Conservation (phyloP, 37 sponge, comb jelly and placozoan species). For the Chondrilla cf. caribensis region DNA sequence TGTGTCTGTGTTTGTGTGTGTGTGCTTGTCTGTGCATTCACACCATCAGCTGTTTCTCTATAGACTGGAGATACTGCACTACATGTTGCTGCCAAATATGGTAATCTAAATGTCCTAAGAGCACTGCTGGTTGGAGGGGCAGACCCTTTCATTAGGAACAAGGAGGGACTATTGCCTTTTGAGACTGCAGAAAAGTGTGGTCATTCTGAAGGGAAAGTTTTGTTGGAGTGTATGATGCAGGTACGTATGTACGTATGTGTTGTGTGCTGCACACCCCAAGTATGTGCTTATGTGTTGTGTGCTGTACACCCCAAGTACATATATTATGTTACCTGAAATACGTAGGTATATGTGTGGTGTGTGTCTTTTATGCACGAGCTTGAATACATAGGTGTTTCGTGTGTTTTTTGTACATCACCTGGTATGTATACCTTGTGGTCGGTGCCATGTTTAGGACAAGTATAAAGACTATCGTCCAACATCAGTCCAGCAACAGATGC, state of each 20-base stretch:
- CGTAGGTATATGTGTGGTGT: no score
- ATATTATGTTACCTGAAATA: no score
- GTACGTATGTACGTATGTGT: neutral
- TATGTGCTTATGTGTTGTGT: no score
- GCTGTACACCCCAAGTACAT: no score
- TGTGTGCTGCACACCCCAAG: no score
- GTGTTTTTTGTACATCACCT: no score
- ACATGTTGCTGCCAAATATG: slow-evolving; percentile 79
- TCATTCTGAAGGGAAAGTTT: neutral
- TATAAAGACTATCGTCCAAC: neutral
- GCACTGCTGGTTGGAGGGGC: slow-evolving; percentile 55
- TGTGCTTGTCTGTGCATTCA: neutral
- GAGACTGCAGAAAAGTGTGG: slow-evolving; percentile 13
- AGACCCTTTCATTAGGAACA: slow-evolving; percentile 52
- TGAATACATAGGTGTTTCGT: no score
- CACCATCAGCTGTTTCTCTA: neutral
- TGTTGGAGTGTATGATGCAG: slow-evolving; percentile 17
- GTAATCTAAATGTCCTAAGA: slow-evolving; percentile 41
- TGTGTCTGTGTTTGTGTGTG: neutral
- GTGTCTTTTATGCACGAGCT: no score
- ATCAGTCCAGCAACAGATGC: neutral
- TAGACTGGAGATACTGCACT: slow-evolving; percentile 76
- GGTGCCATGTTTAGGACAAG: neutral
- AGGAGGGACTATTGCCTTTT: slow-evolving; percentile 14
- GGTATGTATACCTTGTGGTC: no score